Base-by-base conservation (phyloP, 2,888 invertebrate genomes). In the Polymixis flavicincta region DNA sequence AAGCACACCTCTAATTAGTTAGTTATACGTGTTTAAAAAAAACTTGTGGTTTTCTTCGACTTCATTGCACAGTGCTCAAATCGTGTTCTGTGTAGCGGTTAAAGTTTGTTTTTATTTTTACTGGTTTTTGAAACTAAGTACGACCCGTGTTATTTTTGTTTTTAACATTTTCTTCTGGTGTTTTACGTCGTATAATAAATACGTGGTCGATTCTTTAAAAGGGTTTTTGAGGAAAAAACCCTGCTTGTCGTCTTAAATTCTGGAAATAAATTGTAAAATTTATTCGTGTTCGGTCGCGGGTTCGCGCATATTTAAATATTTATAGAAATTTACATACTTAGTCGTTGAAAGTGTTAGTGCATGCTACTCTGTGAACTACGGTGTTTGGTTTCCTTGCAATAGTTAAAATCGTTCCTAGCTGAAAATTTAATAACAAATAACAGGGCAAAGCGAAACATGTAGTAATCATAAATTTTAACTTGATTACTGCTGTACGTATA, bases 1-100 rank as follows among this genome's bases (percentile, higher is more conserved):
- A 88, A n/a, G 86, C 85, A 87, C 90, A 90, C 88, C 90, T 88
- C 87, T 89, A 80, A 89, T 87, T 88, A 87, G 77, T 88, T 89
- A 87, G 77, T 88, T 89, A 87, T 89, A 90, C 90, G 90, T 91
- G 87, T 87, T 86, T 87, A 77, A 87, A 87, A 85, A 87, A 87
- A 80, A 73, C 84, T 88, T 85, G 87, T 85, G 84, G 73, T 78
- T 73, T 78, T 71, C 80, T 83, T 74, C 63, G 76, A 83, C 74
- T 80, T 77, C 55, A 72, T 78, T 82, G 65, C 76, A 76, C 42
- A 85, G 88, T 85, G 88, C 66, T 79, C 61, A 73, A 69, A 72
- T 80, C 61, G 73, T 71, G 78, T 48, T 71, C 45, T 75, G 63
- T 69, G 66, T 79, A 77, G 48, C 42, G 8, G 22, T 37, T 25